A percentile compares a stretch with the other conserved stretches of the same genome.
Evolutionary conservation across 2,888 invertebrate species (phyloP).

Genomic region (Philereme vetulata): DNA sequence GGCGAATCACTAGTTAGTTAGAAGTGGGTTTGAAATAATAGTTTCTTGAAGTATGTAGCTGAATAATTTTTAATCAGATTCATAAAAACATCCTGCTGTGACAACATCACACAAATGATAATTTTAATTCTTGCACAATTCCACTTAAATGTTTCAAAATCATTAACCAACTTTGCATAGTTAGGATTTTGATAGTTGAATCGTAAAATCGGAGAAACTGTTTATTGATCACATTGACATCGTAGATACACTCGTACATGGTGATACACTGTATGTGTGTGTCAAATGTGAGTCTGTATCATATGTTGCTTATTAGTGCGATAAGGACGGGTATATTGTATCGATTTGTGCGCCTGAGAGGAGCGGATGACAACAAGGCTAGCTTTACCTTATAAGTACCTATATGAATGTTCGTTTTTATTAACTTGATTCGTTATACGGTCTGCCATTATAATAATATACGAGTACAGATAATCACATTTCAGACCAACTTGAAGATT

Average conservation of each 20-base stretch:
- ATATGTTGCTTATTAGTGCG: constrained; percentile 71
- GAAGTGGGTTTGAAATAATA: too few species aligned
- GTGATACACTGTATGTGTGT: constrained; percentile 47
- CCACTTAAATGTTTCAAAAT: constrained; percentile 61
- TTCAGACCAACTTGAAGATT: constrained; percentile 61
- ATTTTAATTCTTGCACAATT: constrained; percentile 26
- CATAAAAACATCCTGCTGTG: constrained; percentile 2
- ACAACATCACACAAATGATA: constrained; percentile 6
- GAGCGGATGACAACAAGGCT: constrained; percentile 74
- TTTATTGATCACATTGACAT: constrained; percentile 80
- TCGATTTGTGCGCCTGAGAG: constrained; percentile 64
- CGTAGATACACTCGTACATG: constrained; percentile 46
- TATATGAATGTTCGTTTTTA: constrained; percentile 79
- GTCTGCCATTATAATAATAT: constrained; percentile 77
- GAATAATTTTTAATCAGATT: not conserved
- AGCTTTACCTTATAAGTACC: constrained; percentile 74
- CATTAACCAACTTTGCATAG: constrained; percentile 76
- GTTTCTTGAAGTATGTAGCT: too few species aligned
- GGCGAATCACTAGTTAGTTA: too few species aligned
- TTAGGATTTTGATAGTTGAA: constrained; percentile 77
- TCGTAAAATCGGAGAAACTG: constrained; percentile 82
- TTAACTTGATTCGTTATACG: constrained; percentile 79
- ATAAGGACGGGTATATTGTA: constrained; percentile 61
- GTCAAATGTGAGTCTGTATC: constrained; percentile 51
- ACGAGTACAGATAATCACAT: constrained; percentile 68